Evolutionary conservation across 2,888 invertebrate species (phyloP).

Genomic region (Molanna angustata): DNA sequence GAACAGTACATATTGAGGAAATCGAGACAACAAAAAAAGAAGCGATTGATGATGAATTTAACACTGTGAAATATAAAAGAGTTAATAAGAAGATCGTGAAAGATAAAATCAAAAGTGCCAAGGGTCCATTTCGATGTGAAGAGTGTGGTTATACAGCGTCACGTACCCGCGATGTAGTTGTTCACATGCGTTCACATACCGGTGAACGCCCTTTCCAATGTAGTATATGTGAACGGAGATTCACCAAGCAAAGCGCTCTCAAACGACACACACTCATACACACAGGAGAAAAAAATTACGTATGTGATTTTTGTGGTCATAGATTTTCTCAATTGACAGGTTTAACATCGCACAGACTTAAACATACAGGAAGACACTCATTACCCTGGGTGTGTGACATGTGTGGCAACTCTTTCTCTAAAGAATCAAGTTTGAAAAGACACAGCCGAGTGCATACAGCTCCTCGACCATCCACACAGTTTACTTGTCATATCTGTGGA

Average conservation of each 20-base stretch:
- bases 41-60: no score
- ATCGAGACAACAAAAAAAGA: no score
- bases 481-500: neutral
- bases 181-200: neutral
- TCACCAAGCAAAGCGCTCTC: neutral
- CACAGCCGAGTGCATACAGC: neutral
- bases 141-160: neutral
- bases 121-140: neutral
- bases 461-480: neutral
- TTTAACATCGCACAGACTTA: neutral
- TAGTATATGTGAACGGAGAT: neutral
- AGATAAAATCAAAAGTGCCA: no score
- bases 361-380: neutral
- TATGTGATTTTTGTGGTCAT: neutral
- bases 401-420: neutral
- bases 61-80: no score
- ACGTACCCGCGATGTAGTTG: neutral
- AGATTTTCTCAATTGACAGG: neutral
- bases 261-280: neutral
- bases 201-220: neutral
- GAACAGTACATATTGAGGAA: no score
- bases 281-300: neutral
- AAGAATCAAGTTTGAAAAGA: neutral
- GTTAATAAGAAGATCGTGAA: no score
- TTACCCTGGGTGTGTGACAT: neutral